These are phyloP conservation scores for Strigamia maritima DNA, from an alignment of 2,888 invertebrate genomes.

Conservation along the genomic window DNA sequence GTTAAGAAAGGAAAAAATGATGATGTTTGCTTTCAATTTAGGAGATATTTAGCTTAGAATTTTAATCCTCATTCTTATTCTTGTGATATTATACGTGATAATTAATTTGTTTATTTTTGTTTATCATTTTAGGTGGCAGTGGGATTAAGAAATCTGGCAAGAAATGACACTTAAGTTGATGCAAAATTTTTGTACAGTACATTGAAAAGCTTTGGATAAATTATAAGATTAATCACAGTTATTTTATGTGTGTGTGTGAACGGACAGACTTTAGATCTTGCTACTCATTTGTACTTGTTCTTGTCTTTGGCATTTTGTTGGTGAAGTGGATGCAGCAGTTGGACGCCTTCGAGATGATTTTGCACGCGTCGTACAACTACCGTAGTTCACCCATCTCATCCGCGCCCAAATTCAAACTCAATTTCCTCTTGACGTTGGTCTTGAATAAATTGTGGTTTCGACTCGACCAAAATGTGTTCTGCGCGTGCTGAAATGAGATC, in stretches of 20 bases:
- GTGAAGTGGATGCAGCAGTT: neutral
- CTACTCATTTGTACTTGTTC: neutral
- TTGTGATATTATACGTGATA: too few species aligned
- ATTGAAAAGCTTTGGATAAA: too few species aligned
- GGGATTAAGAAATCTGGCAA: slow-evolving; percentile 97
- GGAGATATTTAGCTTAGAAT: too few species aligned
- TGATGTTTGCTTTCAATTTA: too few species aligned
- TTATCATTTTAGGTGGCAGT: slow-evolving; percentile 60
- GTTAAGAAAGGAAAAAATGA: neutral
- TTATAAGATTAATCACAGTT: too few species aligned
- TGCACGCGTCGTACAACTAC: slow-evolving; percentile 28
- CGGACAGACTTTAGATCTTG: neutral
- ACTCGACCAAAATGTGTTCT: neutral
- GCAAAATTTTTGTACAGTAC: neutral
- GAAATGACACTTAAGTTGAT: slow-evolving; percentile 63
- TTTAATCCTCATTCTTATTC: too few species aligned
- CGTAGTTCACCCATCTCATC: slow-evolving; percentile 7
- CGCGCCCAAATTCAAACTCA: neutral
- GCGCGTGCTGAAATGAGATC: slow-evolving; percentile 3
- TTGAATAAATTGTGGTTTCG: neutral
- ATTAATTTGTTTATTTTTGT: slow-evolving; percentile 37
- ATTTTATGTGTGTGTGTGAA: too few species aligned
- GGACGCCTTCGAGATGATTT: neutral
- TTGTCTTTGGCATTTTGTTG: neutral
- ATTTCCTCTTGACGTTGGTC: neutral